These are phyloP conservation scores for Beroe forskalii DNA, from an alignment of 37 sponge, comb jelly and placozoan species.

Conservation along the genomic window DNA sequence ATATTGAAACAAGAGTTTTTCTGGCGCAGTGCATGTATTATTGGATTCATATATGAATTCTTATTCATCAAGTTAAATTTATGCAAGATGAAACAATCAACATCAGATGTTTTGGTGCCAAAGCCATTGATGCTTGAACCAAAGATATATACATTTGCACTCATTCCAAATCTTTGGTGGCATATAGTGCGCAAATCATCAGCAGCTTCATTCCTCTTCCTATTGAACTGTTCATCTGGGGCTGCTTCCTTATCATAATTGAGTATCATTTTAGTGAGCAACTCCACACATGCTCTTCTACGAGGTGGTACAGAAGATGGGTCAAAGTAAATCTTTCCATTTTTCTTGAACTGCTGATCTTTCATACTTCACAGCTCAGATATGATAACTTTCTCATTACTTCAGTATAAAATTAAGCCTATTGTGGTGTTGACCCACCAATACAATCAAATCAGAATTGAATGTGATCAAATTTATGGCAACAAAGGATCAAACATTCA, in stretches of 20 bases:
- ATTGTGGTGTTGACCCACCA: no score
- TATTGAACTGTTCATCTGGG: slow-evolving; percentile 29
- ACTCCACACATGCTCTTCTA: background rate
- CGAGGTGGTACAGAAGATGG: background rate
- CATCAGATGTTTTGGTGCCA: slow-evolving; percentile 39
- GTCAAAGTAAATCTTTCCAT: slow-evolving; percentile 40
- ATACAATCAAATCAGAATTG: no score
- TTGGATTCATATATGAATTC: slow-evolving; percentile 2
- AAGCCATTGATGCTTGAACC: slow-evolving; percentile 57
- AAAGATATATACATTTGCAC: slow-evolving; percentile 28
- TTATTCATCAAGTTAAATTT: background rate
- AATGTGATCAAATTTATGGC: no score
- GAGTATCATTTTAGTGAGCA: background rate
- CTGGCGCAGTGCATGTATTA: background rate
- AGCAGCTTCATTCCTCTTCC: slow-evolving; percentile 28
- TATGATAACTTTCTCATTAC: no score
- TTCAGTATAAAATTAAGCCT: no score
- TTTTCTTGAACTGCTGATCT: background rate
- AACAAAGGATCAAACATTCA: no score
- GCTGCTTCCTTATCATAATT: background rate
- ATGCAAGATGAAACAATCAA: slow-evolving; percentile 47
- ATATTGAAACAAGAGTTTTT: background rate
- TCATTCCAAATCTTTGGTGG: background rate
- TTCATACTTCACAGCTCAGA: no score
- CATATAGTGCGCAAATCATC: slow-evolving; percentile 10